Conservation (phyloP, 2,888 invertebrate genomes). For the Timema podura region DNA sequence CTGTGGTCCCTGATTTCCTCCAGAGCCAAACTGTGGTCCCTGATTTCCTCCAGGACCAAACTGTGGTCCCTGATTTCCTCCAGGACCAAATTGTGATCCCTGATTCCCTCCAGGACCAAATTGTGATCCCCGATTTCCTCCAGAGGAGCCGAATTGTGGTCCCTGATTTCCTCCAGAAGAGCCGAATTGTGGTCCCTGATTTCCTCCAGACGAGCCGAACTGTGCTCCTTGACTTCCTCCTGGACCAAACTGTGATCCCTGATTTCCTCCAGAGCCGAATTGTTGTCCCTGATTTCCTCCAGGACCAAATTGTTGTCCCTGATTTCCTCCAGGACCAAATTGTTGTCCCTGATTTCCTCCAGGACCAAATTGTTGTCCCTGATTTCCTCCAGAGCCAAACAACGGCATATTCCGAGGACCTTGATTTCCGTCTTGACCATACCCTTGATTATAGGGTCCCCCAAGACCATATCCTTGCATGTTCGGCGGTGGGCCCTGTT, state of each 20-base stretch:
- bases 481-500: too few species aligned
- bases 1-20: constrained; percentile 28
- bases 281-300: too few species aligned
- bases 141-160: constrained; percentile 9
- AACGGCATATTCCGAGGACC: constrained; percentile 12
- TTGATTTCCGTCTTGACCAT: constrained; percentile 15
- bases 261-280: too few species aligned
- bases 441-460: constrained; percentile 1
- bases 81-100: constrained; percentile 25
- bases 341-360: too few species aligned
- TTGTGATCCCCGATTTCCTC: neutral
- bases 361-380: neutral
- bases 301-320: too few species aligned
- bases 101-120: constrained; percentile 22
- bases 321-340: neutral
- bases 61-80: constrained; percentile 31
- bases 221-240: neutral
- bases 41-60: constrained; percentile 31
- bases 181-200: constrained; percentile 17
- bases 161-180: constrained; percentile 8
- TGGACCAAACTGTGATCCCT: too few species aligned
- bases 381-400: neutral
- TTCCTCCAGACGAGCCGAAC: constrained; percentile 7
- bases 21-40: constrained; percentile 16
- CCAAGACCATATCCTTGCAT: constrained; percentile 15